phyloP scores from a whole-genome alignment of 2,113 vertebrate species.

The Trichechus manatus region DNA sequence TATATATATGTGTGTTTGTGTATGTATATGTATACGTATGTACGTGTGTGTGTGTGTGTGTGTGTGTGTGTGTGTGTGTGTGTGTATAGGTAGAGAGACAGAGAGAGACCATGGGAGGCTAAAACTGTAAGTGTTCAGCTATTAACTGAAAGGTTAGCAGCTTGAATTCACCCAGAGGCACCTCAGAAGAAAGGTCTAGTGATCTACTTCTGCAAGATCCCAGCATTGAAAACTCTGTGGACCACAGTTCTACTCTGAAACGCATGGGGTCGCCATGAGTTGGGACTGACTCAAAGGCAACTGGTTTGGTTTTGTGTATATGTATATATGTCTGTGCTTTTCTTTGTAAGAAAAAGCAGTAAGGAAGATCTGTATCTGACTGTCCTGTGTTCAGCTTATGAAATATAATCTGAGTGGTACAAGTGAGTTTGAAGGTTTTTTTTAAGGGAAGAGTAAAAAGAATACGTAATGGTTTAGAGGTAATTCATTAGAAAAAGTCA shows the following conservation, averaged over 20 bases:
- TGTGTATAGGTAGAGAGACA: too few species aligned
- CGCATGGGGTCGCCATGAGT: neutral
- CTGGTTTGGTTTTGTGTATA: neutral
- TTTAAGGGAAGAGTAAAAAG: slow-evolving; percentile 29
- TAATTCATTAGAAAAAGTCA: neutral
- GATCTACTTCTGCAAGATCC: too few species aligned
- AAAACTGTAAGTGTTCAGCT: too few species aligned
- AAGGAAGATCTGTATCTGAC: neutral
- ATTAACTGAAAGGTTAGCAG: too few species aligned
- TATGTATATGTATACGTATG: neutral
- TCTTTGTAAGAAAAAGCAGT: neutral
- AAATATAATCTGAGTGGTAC: neutral
- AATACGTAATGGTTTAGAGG: neutral
- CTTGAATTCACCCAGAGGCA: too few species aligned
- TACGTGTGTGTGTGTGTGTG: neutral
- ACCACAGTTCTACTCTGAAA: neutral
- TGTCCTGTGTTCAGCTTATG: neutral
- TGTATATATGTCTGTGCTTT: neutral
- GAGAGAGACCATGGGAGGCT: too few species aligned
- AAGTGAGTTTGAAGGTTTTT: neutral
- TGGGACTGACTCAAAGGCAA: neutral
- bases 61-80: neutral
- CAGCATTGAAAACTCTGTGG: neutral
- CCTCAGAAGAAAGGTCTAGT: too few species aligned
- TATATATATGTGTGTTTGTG: neutral